Evolutionary conservation across 2,797 vertebrate genomes (phyloP).

Genomic region (Phrynocephalus vlangalii): DNA sequence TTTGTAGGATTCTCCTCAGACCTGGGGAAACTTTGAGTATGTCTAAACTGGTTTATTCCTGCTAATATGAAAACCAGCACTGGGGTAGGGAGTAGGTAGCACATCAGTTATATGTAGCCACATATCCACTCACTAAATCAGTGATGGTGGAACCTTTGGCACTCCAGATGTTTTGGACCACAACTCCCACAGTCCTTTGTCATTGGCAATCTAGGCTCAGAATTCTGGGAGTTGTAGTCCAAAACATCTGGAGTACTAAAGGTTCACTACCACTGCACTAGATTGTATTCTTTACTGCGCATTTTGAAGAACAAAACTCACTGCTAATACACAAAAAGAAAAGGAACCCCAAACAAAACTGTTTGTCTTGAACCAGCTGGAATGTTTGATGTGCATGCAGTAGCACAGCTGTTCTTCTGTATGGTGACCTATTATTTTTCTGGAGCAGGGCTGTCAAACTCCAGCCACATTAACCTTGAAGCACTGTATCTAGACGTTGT

Average conservation of each 20-base stretch:
- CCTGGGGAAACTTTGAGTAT: not conserved
- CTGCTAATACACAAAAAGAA: slow-evolving; percentile 34
- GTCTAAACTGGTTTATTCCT: slow-evolving; percentile 5
- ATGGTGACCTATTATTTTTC: slow-evolving; percentile 53
- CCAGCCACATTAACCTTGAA: slow-evolving; percentile 67
- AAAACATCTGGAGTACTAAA: too few relatives aligned
- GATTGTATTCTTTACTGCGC: slow-evolving; percentile 35
- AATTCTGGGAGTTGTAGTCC: too few relatives aligned
- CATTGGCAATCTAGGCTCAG: too few relatives aligned
- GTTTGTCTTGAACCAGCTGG: slow-evolving; percentile 43
- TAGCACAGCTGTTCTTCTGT: slow-evolving; percentile 49
- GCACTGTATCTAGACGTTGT: slow-evolving; percentile 40
- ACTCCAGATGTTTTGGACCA: too few relatives aligned
- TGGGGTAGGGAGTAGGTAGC: not conserved
- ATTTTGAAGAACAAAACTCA: slow-evolving; percentile 17
- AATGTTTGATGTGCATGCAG: slow-evolving; percentile 44
- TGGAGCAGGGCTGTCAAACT: slow-evolving; percentile 56
- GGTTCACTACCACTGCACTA: not conserved
- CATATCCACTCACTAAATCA: not conserved
- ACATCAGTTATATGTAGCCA: slow-evolving; percentile 25
- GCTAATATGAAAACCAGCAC: not conserved
- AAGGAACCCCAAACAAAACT: slow-evolving; percentile 36
- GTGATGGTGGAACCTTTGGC: too few relatives aligned
- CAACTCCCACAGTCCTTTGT: too few relatives aligned
- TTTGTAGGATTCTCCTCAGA: not conserved